A percentile compares a stretch with the other conserved stretches of the same genome.
These are phyloP conservation scores for Scaeva pyrastri DNA, from an alignment of 2,888 invertebrate species.

Conservation along the genomic window DNA sequence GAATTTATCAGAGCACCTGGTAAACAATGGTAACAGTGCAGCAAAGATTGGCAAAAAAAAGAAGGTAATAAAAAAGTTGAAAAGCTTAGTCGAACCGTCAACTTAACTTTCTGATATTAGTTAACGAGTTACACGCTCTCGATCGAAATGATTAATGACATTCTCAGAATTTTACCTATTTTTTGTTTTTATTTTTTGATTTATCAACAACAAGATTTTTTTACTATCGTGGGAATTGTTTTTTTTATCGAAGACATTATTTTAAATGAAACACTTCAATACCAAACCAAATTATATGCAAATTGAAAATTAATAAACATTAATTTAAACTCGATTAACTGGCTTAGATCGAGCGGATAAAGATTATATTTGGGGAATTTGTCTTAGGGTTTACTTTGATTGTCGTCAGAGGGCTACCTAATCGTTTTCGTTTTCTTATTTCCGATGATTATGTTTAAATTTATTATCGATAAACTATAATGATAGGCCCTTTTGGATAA, in stretches of 20 bases:
- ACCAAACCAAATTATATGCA: conserved; percentile 28
- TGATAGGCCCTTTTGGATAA: background rate
- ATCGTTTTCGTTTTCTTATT: background rate
- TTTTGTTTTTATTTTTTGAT: conserved; percentile 1
- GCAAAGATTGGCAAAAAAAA: background rate
- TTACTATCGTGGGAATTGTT: conserved; percentile 66
- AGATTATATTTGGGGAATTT: background rate
- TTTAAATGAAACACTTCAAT: conserved; percentile 38
- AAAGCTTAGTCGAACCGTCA: conserved; percentile 6
- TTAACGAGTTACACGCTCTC: conserved; percentile 45
- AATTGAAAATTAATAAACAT: conserved; percentile 62
- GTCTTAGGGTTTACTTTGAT: background rate
- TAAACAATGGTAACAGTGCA: conserved; percentile 26
- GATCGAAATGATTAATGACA: conserved; percentile 67
- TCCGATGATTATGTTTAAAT: background rate
- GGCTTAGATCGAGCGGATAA: background rate
- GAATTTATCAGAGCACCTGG: conserved; percentile 57
- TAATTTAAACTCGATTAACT: background rate
- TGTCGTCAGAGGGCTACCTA: background rate
- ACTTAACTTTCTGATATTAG: conserved; percentile 20
- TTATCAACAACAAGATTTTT: conserved; percentile 4
- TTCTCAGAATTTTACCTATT: conserved; percentile 33
- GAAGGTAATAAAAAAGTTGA: conserved; percentile 1
- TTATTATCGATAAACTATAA: background rate
- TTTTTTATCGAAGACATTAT: conserved; percentile 44